These are phyloP conservation scores for Hesperia comma DNA, from an alignment of 2,888 invertebrate species.

Conservation along the genomic window DNA sequence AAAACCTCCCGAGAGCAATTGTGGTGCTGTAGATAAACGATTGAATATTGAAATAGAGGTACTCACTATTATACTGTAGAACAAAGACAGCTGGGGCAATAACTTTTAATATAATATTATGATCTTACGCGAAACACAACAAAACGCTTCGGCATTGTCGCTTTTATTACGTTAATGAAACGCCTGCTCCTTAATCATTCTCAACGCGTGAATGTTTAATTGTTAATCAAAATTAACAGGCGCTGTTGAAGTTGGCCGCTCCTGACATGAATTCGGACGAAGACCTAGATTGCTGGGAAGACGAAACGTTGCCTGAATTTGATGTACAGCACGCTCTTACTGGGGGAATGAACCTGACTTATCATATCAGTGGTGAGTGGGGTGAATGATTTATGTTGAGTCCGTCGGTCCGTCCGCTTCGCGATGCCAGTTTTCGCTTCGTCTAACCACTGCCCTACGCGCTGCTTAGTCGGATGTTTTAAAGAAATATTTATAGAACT, in stretches of 20 bases:
- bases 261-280: constrained; percentile 74
- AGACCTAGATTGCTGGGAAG: constrained; percentile 54
- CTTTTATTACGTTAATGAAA: constrained; percentile 12
- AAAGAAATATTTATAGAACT: constrained; percentile 1
- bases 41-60: too few species aligned
- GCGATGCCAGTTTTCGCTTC: constrained; percentile 26
- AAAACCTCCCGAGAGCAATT: too few species aligned
- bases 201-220: constrained; percentile 49
- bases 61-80: too few species aligned
- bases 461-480: too few species aligned
- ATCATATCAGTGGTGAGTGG: constrained; percentile 44
- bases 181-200: constrained; percentile 38
- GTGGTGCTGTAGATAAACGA: too few species aligned
- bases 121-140: too few species aligned
- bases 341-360: constrained; percentile 58
- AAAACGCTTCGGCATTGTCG: background rate
- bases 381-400: constrained; percentile 27
- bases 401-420: constrained; percentile 15
- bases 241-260: constrained; percentile 72
- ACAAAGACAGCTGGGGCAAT: too few species aligned
- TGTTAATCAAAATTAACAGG: constrained; percentile 67
- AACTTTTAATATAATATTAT: too few species aligned
- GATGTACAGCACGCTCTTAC: constrained; percentile 67
- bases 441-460: too few species aligned
- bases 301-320: constrained; percentile 64